Base-by-base conservation (phyloP, 1,140 invertebrate species). In the Triops cancriformis region DNA sequence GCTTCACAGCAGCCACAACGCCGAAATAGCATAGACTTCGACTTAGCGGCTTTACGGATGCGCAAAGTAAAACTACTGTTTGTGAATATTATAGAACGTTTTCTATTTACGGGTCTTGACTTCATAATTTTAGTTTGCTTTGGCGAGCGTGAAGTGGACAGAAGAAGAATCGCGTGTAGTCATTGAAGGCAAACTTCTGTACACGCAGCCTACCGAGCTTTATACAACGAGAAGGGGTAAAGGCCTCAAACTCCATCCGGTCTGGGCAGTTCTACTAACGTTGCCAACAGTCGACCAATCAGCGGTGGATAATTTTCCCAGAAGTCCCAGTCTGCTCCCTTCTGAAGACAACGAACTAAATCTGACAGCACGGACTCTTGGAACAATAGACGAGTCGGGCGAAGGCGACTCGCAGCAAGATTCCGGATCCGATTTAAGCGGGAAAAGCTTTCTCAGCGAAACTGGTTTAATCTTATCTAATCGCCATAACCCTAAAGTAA, bases 151-250 rank as follows among this genome's bases (percentile, higher is more conserved):
- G 77, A 94, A 96, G 81, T 97, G 95, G 96, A 84, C 84, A 73
- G 94, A 96, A 81, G 94, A 97, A 83, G 92, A 94, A 84, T 92
- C 93, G 1, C 90, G 90, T 82, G 96, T 97, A 83, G 89, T 93
- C 76, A 88, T 95, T 83, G 93, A 95, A 85, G 94, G 94, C 75
- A 91, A 91, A 83, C 86, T 97, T 79, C 86, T 94, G 73, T 94
- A 92, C 83, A 93, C 93, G 26, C 93, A 94, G 83, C 92, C 93
- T 42, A 92, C 92, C 72, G 94, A 96, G 83, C 93, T 64, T 18
- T 64, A 64, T 14, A 92, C 85, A 94, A 94, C 83, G 95, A 93
- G 93, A 89, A 92, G 51, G 51, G 51, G 51, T 18, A 64, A 64
- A 64, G 51, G 51, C 51, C 51, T 64, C 51, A 64, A 64, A 64